Base-by-base conservation (phyloP, 2,797 vertebrate genomes). In the Dromococcyx pavoninus region DNA sequence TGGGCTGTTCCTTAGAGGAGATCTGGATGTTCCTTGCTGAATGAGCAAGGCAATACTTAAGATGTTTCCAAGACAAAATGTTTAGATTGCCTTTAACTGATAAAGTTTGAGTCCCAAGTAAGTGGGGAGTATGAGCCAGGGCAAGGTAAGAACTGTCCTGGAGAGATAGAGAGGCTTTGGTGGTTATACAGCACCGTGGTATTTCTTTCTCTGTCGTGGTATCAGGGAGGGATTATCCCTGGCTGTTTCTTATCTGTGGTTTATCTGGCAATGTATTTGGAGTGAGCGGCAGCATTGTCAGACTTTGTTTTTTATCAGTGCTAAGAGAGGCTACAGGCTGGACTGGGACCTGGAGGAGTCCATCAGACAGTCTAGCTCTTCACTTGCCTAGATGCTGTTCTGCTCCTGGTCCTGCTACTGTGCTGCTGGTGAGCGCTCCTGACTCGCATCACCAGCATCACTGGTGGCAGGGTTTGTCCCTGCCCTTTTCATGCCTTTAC, bases 191-290 rank as follows among this genome's bases (percentile, higher is more conserved):
- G 60, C 85, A 60, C 33, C 18, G 72, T 32, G 83, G 67, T 91
- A 79, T 94, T 88, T 88, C 77, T 60, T 73, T 88, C 64, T 69
- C 67, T 83, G 35, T 72, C 35, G 7, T 80, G 86, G 46, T 86
- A 85, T 89, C 76, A 69, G 86, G 74, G 57, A 74, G 74, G 69
- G 73, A 91, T 86, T 92, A 91, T 76, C 88, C 70, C 56, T n/a
- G 62, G 56, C 72, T 88, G 7, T 83, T 90, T 37, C 93, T 97
- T 96, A 93, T 96, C 91, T 92, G 37, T 86, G 61, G 32, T 93
- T 93, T 96, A 90, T 91, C 91, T 94, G 85, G 66, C 37, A 88
- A 51, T 94, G 88, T 50, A 86, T 82, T 91, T 77, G 69, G 75
- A 69, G 51, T 70, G 81, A 92, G 76, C 19, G 6, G 80, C 30